phyloP scores from a whole-genome alignment of 2,888 invertebrate species.

The Ichneumoninae sp. region DNA sequence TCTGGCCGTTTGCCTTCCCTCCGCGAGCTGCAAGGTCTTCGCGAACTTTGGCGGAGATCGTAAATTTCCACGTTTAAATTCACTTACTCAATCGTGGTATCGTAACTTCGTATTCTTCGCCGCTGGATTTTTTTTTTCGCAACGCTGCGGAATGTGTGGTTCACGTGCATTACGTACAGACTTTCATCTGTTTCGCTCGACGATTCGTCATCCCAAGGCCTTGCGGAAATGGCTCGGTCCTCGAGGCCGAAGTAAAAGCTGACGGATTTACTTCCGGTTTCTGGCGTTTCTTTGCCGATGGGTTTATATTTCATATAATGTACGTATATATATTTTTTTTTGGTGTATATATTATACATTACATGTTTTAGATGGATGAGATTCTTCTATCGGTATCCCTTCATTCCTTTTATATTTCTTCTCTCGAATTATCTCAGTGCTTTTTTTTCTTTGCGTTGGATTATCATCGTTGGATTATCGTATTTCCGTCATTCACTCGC shows the following conservation, averaged over 20 bases:
- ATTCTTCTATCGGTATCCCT: conserved; percentile 3
- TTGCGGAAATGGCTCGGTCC: conserved; percentile 52
- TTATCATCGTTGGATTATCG: background rate
- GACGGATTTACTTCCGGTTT: conserved; percentile 38
- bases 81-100: conserved; percentile 5
- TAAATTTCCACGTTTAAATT: background rate
- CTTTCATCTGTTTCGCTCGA: conserved; percentile 1
- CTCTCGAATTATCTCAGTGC: conserved; percentile 29
- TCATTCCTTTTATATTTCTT: conserved; percentile 23
- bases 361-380: background rate
- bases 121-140: background rate
- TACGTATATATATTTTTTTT: background rate
- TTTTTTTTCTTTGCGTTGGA: background rate
- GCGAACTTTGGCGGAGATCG: background rate
- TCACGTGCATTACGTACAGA: conserved; percentile 12
- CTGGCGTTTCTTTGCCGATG: conserved; percentile 28
- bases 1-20: background rate
- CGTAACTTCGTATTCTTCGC: conserved; percentile 22
- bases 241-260: conserved; percentile 30
- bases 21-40: background rate
- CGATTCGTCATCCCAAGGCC: conserved; percentile 43
- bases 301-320: background rate
- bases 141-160: conserved; percentile 19
- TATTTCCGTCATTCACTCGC: conserved; percentile 10
- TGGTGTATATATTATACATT: background rate